A percentile compares a stretch with the other conserved stretches of the same genome.
Evolutionary conservation across 2,888 invertebrate genomes (phyloP).

Genomic region (Caenorhabditis virilis): DNA sequence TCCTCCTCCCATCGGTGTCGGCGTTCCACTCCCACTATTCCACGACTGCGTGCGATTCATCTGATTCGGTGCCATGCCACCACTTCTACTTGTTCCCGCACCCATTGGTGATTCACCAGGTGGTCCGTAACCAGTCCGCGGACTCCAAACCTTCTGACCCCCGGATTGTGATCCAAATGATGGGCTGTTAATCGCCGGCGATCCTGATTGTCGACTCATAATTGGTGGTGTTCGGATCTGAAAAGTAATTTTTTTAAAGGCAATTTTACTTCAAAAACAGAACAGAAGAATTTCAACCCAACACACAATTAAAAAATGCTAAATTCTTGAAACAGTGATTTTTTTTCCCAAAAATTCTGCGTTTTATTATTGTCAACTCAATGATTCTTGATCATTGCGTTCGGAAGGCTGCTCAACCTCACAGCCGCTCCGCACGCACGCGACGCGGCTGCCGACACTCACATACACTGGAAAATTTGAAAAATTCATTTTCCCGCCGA

Average conservation of each 20-base stretch:
- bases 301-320: too few species aligned
- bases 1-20: neutral
- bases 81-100: neutral
- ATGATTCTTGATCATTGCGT: too few species aligned
- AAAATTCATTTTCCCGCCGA: too few species aligned
- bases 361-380: too few species aligned
- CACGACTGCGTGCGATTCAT: neutral
- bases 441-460: too few species aligned
- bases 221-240: constrained; percentile 21
- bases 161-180: neutral
- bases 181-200: constrained; percentile 3
- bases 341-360: too few species aligned
- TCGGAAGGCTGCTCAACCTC: too few species aligned
- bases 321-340: too few species aligned
- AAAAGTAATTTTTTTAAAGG: neutral
- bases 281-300: too few species aligned
- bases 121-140: constrained; percentile 27
- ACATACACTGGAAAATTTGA: too few species aligned
- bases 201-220: neutral
- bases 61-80: neutral
- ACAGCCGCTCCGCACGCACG: too few species aligned
- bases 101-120: neutral
- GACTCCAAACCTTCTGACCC: constrained; percentile 15
- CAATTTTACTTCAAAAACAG: too few species aligned
- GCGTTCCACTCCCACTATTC: neutral